Evolutionary conservation across 2,113 vertebrate genomes (phyloP), one percentile per base, ranked within the genome.

Genomic region (Poicephalus meyeri): DNA sequence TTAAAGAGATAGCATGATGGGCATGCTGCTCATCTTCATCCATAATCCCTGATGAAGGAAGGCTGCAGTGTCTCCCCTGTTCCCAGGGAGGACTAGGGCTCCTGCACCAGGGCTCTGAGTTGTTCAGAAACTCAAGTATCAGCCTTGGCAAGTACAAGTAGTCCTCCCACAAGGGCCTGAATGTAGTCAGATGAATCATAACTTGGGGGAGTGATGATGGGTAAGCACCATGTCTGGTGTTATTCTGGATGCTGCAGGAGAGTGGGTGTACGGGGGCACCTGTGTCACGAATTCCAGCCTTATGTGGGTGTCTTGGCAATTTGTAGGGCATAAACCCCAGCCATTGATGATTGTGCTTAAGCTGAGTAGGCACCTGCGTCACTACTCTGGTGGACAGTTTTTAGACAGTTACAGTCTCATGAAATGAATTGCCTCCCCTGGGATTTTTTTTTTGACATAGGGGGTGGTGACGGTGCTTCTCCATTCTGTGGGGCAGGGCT

Each of bases 281-380:
- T 18, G 7, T 19, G 18, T 74, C 56, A 46, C 0, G 0, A 81
- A 49, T 63, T 60, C 19, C 74, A 72, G 56, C 52, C 37, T 49
- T 29, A 12, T 0, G 0, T 60, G 44, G n/a, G 15, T 42, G 52
- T 42, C 70, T 68, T 3, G 4, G 42, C n/a, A 89, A 41, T 11
- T 2, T 6, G 21, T 2, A 29, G 60, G 73, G 18, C 41, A 44
- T 39, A 66, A 35, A 39, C 7, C 41, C 23, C 26, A 61, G 39
- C 39, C 13, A 14, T 42, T 0, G 3, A 21, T 16, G 5, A 2
- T 1, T 20, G 19, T 1, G 3, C 7, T 18, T 29, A 31, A 58
- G 33, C 31, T 73, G 13, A 5, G 28, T 17, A 10, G 35, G 23
- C 29, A 29, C 9, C 31, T 19, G 33, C 3, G 2, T 47, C 24